Percentiles rank a stretch among this genome's conserved stretches.
These are phyloP conservation scores for Limosa lapponica DNA, from an alignment of 2,797 vertebrate species.

Conservation along the genomic window DNA sequence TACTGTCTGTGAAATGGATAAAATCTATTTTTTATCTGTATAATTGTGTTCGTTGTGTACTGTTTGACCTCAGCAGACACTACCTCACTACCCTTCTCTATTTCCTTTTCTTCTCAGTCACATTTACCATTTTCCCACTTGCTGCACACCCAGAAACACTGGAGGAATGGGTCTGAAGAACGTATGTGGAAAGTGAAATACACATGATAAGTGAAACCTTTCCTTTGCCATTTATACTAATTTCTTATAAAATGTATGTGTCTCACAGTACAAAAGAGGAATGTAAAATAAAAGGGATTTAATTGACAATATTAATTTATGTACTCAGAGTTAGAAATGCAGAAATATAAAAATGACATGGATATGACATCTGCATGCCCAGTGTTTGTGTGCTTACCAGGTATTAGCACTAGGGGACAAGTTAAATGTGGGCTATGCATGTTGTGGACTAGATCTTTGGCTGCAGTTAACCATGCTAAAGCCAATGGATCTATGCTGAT, in stretches of 20 bases:
- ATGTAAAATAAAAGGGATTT: not conserved
- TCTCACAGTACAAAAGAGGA: not conserved
- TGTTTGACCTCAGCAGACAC: not conserved
- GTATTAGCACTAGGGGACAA: not conserved
- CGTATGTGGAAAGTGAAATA: not conserved
- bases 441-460: not conserved
- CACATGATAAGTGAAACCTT: not conserved
- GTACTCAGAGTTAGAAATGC: not conserved
- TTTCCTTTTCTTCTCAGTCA: not conserved
- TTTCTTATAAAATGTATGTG: not conserved
- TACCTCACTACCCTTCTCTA: not conserved
- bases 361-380: not conserved
- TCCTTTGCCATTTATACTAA: not conserved
- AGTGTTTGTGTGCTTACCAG: not conserved
- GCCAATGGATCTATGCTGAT: not conserved
- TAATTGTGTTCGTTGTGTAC: fast-evolving
- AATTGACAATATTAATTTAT: not conserved
- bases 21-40: not conserved
- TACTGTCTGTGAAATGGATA: not conserved
- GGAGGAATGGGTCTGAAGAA: not conserved
- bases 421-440: not conserved
- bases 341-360: not conserved
- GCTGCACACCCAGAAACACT: not conserved
- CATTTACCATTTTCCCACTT: not conserved
- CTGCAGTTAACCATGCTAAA: not conserved